A percentile compares a stretch with the other conserved stretches of the same genome.
Conservation (phyloP, 2,797 vertebrate genomes). For the Enteromius mattozi region DNA sequence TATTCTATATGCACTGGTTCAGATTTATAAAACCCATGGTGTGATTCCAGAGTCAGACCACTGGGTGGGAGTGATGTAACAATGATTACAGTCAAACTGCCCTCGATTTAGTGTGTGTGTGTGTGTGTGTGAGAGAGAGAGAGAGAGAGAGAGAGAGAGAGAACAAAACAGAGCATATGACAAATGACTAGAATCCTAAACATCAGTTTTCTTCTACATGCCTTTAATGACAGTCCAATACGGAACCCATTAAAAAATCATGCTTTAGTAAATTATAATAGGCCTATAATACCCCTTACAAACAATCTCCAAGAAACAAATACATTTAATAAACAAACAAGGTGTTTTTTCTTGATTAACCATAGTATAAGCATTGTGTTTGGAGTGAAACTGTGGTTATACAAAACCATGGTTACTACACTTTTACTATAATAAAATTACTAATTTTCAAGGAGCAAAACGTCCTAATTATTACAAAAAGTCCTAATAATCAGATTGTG, state of each 20-base stretch:
- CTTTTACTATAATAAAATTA: background rate
- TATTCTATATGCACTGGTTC: background rate
- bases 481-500: background rate
- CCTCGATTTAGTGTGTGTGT: background rate
- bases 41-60: constrained; percentile 35
- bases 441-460: background rate
- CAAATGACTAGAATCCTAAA: background rate
- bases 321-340: background rate
- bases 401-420: background rate
- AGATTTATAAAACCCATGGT: constrained; percentile 2
- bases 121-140: background rate
- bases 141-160: background rate
- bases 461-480: background rate
- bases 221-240: background rate
- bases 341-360: background rate
- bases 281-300: background rate
- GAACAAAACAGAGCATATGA: background rate
- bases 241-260: background rate
- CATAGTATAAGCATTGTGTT: background rate
- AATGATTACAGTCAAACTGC: background rate
- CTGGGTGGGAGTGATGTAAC: constrained; percentile 53
- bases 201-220: background rate
- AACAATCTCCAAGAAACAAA: background rate
- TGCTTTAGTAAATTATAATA: background rate
- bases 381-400: background rate